phyloP scores from a whole-genome alignment of 2,888 invertebrate genomes.

The Drosophila pegasa region DNA sequence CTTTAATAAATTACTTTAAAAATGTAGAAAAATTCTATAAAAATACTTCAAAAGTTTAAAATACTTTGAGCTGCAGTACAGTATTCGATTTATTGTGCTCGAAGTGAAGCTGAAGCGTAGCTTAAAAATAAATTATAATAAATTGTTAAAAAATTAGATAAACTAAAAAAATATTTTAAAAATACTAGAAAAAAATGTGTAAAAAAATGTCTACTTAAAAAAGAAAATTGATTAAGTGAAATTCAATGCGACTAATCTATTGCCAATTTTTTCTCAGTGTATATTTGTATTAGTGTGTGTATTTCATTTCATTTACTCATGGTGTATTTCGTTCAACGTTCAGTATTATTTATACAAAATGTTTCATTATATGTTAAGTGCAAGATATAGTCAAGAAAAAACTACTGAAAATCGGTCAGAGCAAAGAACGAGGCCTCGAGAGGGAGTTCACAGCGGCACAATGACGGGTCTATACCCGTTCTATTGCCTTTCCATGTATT shows the following conservation, averaged over 20 bases:
- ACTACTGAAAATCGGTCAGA: slow-evolving; percentile 65
- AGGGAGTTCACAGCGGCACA: neutral
- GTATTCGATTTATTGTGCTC: neutral
- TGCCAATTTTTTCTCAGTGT: slow-evolving; percentile 84
- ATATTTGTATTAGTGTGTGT: slow-evolving; percentile 77
- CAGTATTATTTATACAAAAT: slow-evolving; percentile 63
- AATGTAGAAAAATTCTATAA: neutral
- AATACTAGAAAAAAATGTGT: slow-evolving; percentile 18
- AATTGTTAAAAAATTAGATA: neutral
- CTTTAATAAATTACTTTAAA: neutral
- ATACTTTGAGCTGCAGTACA: neutral
- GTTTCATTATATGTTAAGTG: slow-evolving; percentile 60
- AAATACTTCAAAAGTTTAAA: slow-evolving; percentile 1
- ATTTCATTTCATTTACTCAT: slow-evolving; percentile 50
- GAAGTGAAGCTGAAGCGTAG: slow-evolving; percentile 6
- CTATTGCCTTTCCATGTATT: slow-evolving; percentile 24
- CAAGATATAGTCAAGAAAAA: slow-evolving; percentile 43
- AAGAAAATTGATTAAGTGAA: slow-evolving; percentile 33
- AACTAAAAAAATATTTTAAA: slow-evolving; percentile 11
- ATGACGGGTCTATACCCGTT: slow-evolving; percentile 14
- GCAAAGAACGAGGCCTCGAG: slow-evolving; percentile 39
- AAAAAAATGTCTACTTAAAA: slow-evolving; percentile 6
- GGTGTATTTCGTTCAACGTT: slow-evolving; percentile 52
- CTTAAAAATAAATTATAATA: neutral
- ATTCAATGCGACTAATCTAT: slow-evolving; percentile 79